Evolutionary conservation across 2,888 invertebrate species (phyloP).

Genomic region (Ectemnius continuus): DNA sequence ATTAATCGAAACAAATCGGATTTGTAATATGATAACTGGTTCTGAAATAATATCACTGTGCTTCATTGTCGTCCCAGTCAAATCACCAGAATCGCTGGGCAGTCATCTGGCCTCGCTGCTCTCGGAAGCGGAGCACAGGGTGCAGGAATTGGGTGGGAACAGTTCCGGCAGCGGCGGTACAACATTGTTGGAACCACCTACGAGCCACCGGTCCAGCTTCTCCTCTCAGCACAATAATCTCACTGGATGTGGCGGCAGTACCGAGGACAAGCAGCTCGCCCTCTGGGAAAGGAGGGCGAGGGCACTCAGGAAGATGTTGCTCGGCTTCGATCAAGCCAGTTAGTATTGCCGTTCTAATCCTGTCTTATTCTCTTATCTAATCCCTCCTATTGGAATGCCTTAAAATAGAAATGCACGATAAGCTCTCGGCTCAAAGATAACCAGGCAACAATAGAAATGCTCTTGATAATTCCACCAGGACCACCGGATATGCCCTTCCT

Average conservation of each 20-base stretch:
- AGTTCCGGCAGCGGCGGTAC: conserved; percentile 66
- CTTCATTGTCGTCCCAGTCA: conserved; percentile 80
- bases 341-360: conserved; percentile 52
- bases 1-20: too few relatives aligned
- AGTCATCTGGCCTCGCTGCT: conserved; percentile 87
- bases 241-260: conserved; percentile 85
- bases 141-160: conserved; percentile 86
- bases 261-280: conserved; percentile 90
- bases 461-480: conserved; percentile 74
- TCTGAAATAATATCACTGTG: not conserved
- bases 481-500: conserved; percentile 90
- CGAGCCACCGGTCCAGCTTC: conserved; percentile 72
- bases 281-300: conserved; percentile 92
- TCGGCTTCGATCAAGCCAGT: conserved; percentile 92
- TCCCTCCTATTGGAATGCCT: too few relatives aligned
- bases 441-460: not conserved
- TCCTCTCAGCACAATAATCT: conserved; percentile 77
- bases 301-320: conserved; percentile 88
- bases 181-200: conserved; percentile 68
- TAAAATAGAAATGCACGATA: too few relatives aligned
- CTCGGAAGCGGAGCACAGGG: conserved; percentile 89
- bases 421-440: too few relatives aligned
- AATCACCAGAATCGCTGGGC: conserved; percentile 86
- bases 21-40: too few relatives aligned
- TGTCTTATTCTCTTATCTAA: not conserved